Conservation (phyloP, 2,113 vertebrate species). For the Asarcornis scutulata region DNA sequence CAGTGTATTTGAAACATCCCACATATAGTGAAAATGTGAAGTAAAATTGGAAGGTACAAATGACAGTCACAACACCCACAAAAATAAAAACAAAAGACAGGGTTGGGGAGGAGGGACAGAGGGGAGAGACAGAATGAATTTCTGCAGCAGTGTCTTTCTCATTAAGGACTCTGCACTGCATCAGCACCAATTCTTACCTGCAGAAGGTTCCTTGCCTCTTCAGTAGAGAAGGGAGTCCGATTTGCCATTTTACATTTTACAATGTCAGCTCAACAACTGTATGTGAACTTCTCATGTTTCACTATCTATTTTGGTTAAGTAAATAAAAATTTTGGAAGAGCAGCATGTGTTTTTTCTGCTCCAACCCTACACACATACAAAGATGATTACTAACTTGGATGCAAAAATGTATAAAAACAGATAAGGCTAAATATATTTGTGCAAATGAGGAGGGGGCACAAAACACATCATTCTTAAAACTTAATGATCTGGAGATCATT, state of each 20-base stretch:
- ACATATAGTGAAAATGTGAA: background rate
- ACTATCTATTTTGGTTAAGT: background rate
- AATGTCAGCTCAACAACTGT: background rate
- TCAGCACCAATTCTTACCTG: background rate
- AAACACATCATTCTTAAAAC: background rate
- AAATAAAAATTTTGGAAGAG: background rate
- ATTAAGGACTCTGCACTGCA: background rate
- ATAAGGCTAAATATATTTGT: background rate
- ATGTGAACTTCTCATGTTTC: background rate
- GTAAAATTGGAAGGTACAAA: background rate
- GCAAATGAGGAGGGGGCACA: background rate
- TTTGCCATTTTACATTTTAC: background rate
- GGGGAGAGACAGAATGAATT: background rate
- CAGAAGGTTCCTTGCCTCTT: background rate
- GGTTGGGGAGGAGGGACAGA: no score
- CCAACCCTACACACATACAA: background rate
- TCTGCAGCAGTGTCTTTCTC: background rate
- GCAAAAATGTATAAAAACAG: background rate
- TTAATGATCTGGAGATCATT: background rate
- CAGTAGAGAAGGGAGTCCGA: background rate
- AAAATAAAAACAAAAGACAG: background rate
- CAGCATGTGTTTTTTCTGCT: background rate
- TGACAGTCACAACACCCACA: background rate
- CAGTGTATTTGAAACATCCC: background rate
- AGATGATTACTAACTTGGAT: background rate